These are phyloP conservation scores for Sitta europaea DNA, from an alignment of 2,113 vertebrate genomes.

Conservation along the genomic window DNA sequence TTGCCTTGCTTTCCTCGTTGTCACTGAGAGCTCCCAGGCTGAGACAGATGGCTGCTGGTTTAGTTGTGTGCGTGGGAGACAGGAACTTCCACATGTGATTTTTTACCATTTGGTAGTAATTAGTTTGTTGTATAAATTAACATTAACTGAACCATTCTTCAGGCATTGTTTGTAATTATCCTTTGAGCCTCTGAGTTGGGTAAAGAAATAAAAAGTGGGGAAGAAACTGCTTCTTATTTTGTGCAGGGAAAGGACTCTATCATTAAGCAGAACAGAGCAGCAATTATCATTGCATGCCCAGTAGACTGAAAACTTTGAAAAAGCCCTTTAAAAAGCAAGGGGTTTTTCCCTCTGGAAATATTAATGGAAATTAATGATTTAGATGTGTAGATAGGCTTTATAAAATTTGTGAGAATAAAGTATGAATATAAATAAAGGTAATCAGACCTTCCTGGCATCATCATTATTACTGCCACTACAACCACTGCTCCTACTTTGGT, in stretches of 20 bases:
- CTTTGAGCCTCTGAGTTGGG: slow-evolving; percentile 73
- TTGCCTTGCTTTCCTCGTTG: slow-evolving; percentile 53
- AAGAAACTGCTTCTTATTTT: slow-evolving; percentile 68
- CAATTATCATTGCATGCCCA: slow-evolving; percentile 45
- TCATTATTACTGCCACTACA: neutral
- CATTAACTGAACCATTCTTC: slow-evolving; percentile 91
- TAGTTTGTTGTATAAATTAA: slow-evolving; percentile 99
- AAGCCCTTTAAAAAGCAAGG: neutral
- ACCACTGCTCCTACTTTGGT: neutral
- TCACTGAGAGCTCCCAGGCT: slow-evolving; percentile 70
- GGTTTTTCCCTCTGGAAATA: neutral
- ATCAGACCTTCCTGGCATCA: neutral
- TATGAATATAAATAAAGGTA: neutral
- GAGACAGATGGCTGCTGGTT: slow-evolving; percentile 82
- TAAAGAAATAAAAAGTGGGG: slow-evolving; percentile 66
- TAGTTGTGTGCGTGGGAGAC: slow-evolving; percentile 87
- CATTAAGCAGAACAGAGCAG: slow-evolving; percentile 70
- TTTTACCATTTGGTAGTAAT: slow-evolving; percentile 95
- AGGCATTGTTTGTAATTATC: slow-evolving; percentile 89
- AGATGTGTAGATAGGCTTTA: slow-evolving; percentile 13
- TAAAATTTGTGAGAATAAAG: neutral
- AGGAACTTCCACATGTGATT: slow-evolving; percentile 91
- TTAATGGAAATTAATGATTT: slow-evolving; percentile 23
- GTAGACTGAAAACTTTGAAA: slow-evolving; percentile 63
- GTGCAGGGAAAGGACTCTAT: slow-evolving; percentile 62